Base-by-base conservation (phyloP, 2,113 vertebrate species). In the Silurus meridionalis region DNA sequence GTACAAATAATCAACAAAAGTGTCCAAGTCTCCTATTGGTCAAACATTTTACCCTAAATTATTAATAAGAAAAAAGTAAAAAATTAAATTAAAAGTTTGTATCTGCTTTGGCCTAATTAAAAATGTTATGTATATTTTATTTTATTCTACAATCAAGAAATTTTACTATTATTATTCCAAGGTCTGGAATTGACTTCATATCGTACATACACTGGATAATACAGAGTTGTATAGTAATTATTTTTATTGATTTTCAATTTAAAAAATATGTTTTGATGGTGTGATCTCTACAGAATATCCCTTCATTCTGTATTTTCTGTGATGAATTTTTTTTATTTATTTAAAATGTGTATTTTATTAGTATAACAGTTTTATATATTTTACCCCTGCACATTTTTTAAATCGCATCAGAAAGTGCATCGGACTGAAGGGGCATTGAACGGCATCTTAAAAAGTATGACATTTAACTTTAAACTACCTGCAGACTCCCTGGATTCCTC, bases 391-490 rank as follows among this genome's bases (percentile, higher is more conserved):
- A 58, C 58, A 58, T 58, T 60, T 58, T 25, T 79, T n/a, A 28
- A 58, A 37, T 58, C 4, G 37, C n/a, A 28, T 58, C 15, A 37
- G 25, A 52, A 75, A 72, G 13, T 48, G 69, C 21, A 8, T 46
- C 48, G 15, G 48, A 72, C 69, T 72, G 37, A 15, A 53, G 6
- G 17, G 25, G 25, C 53, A 58, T 60, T 46, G 28, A 61, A 61
- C 17, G 37, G 37, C 3, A 0, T 21, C 5, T 80, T 61, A 13
- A 61, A 61, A 80, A 80, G 78, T 60, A 37, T 80, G 78, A 48
- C 78, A 61, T 80, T 80, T 80, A 80, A 60, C 77, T 80, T 58
- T 21, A 79, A 79, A 79, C 53, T 79, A 79, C 53, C 25, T 79
- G 77, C 55, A 58, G 77, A 79, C 57, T 21, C 28, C 17, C 78